Evolutionary conservation across 2,888 invertebrate genomes (phyloP), one percentile per base, ranked within the genome.

Genomic region (Torymus tubicola): DNA sequence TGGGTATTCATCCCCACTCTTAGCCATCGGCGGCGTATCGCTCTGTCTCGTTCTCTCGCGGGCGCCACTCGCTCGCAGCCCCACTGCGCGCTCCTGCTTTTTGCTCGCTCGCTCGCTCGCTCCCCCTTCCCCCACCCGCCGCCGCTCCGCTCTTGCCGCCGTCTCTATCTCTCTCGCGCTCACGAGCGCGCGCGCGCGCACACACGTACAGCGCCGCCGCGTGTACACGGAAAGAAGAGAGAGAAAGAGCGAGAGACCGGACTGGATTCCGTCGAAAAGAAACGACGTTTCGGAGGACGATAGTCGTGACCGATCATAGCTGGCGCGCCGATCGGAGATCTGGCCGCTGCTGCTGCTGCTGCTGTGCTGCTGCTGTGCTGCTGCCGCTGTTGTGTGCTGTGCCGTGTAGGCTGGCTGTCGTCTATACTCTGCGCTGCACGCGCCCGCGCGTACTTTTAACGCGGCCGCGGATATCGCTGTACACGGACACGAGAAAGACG

Each of bases 241-340:
- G 65, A 70, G 63, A 70, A 74, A 70, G 77, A 55, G 77, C 64
- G 79, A 69, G 68, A 73, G 80, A 78, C 84, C 83, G 86, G 87
- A 86, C 86, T 87, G 87, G 88, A 88, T 88, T 88, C 88, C 87
- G 87, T 87, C 88, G 89, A 90, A 90, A 90, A 90, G 90, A 90
- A 90, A 90, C 90, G 89, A 88, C 89, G 89, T 89, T 90, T 89
- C 89, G 87, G 88, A 88, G 90, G 89, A 84, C 85, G 86, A 90
- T 90, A 90, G 90, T 90, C 89, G 90, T 89, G 89, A 89, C 89
- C 90, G 90, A 90, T 90, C 90, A 90, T 90, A 90, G 90, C 90
- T 90, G 89, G 90, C 89, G 89, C 88, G 89, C 86, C 89, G 90
- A 90, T 90, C 90, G 90, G 79, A 76, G 89, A 88, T 89, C 88